phyloP scores from a whole-genome alignment of 1,140 invertebrate genomes.

The Caligus rogercresseyi region DNA sequence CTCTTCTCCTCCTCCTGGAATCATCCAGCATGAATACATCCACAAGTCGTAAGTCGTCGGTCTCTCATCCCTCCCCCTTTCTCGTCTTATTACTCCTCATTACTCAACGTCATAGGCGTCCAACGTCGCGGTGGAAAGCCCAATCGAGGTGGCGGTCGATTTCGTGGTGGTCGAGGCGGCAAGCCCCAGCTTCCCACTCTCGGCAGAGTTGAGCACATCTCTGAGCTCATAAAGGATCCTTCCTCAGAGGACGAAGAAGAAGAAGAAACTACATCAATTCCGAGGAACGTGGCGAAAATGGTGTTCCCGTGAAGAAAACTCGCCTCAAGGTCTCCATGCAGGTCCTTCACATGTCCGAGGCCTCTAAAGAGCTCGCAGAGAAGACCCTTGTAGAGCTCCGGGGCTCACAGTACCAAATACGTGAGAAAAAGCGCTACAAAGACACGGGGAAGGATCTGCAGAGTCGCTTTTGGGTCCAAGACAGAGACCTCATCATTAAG shows the following conservation, averaged over 20 bases:
- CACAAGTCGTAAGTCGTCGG: too few species aligned
- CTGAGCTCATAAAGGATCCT: neutral
- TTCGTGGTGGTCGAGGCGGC: neutral
- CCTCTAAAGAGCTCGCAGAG: neutral
- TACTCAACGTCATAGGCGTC: neutral
- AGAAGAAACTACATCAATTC: neutral
- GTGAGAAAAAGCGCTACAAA: neutral
- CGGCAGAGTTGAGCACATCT: neutral
- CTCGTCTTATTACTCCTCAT: too few species aligned
- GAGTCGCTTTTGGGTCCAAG: slow-evolving; percentile 7
- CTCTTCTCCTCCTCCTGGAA: too few species aligned
- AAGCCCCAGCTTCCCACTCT: neutral
- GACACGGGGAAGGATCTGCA: neutral
- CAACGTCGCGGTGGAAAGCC: neutral
- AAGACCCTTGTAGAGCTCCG: neutral
- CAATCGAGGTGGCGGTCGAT: neutral
- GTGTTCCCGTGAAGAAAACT: neutral
- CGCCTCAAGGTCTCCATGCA: slow-evolving; percentile 4
- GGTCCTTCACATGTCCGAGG: slow-evolving; percentile 4
- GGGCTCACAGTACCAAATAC: slow-evolving; percentile 6
- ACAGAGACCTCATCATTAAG: neutral
- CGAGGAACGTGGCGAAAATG: neutral
- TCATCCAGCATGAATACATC: too few species aligned
- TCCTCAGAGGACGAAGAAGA: neutral
- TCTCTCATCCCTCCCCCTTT: too few species aligned